Evolutionary conservation across 1,140 invertebrate genomes (phyloP), one percentile per base, ranked within the genome.

Genomic region (Drosophila lacertosa): DNA sequence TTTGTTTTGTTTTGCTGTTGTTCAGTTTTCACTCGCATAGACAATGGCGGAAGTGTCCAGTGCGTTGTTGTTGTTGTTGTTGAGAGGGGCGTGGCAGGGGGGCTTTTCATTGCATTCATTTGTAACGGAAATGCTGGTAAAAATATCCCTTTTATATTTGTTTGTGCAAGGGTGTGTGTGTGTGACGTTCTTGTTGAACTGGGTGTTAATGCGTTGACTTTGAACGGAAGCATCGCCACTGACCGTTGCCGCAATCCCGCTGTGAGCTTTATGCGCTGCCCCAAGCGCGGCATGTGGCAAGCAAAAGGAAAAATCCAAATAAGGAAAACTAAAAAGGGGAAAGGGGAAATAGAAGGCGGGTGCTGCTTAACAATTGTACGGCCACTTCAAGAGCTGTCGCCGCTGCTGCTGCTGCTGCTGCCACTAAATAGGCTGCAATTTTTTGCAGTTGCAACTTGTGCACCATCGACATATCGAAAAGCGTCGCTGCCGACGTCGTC

Each of bases 91-190:
- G 45, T 26, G 4, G 24, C 2, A 6, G 24, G 24, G 11, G 57
- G 20, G 26, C 70, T 65, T 35, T 77, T 79, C 74, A 81, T 86
- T 86, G 82, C 81, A 81, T 86, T 86, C 81, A 86, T 86, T 86
- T 86, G 81, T 86, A 88, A 57, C 82, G 82, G 82, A 88, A 88
- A 82, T 89, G 83, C 73, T 88, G 88, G 83, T 88, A 77, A 88
- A 88, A 88, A 67, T 89, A 78, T 88, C 82, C 82, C 72, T 76
- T 74, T 78, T 42, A 10, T 7, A 40, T 37, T 40, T 69, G 62
- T 47, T 24, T 45, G 40, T 51, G 33, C 51, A 16, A 53, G 37
- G 11, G 9, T 55, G n/a, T 50, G 22, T 53, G 7, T 63, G 29
- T 71, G 40, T 55, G 7, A 35, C 39, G 65, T 62, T 37, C 65